These are phyloP conservation scores for Megalops atlanticus DNA, from an alignment of 2,113 vertebrate species.

Conservation along the genomic window DNA sequence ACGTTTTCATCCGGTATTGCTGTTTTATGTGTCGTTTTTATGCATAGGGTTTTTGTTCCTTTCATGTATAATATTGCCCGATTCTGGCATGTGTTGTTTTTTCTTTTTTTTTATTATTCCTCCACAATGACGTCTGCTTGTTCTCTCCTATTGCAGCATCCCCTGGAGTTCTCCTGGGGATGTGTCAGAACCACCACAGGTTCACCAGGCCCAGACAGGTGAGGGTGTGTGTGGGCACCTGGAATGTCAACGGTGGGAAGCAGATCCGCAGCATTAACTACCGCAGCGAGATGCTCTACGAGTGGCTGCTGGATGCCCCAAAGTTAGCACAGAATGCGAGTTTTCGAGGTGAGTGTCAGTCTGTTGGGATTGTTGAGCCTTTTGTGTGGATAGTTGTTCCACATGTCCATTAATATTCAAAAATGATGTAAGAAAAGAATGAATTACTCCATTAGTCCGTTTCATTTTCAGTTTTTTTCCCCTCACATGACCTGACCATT, in stretches of 20 bases:
- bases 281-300: slow-evolving; percentile 94
- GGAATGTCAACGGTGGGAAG: slow-evolving; percentile 97
- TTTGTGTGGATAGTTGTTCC: too few relatives aligned
- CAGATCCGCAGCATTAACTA: slow-evolving; percentile 97
- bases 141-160: slow-evolving; percentile 75
- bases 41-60: neutral
- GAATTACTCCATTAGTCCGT: too few relatives aligned
- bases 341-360: slow-evolving; percentile 87
- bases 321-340: slow-evolving; percentile 84
- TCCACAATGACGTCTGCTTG: neutral
- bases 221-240: slow-evolving; percentile 87
- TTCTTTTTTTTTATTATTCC: neutral
- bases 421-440: too few relatives aligned
- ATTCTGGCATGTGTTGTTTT: too few relatives aligned
- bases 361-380: too few relatives aligned
- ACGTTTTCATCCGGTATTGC: neutral
- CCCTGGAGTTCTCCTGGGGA: slow-evolving; percentile 87
- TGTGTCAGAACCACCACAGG: slow-evolving; percentile 94
- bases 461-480: neutral
- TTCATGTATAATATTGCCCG: neutral
- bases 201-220: slow-evolving; percentile 89
- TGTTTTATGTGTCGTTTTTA: too few relatives aligned
- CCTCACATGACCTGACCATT: neutral
- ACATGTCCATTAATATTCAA: too few relatives aligned
- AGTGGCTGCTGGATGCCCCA: slow-evolving; percentile 95